Conservation (phyloP, 1,140 invertebrate species). For the Drosophila parabipectinata region DNA sequence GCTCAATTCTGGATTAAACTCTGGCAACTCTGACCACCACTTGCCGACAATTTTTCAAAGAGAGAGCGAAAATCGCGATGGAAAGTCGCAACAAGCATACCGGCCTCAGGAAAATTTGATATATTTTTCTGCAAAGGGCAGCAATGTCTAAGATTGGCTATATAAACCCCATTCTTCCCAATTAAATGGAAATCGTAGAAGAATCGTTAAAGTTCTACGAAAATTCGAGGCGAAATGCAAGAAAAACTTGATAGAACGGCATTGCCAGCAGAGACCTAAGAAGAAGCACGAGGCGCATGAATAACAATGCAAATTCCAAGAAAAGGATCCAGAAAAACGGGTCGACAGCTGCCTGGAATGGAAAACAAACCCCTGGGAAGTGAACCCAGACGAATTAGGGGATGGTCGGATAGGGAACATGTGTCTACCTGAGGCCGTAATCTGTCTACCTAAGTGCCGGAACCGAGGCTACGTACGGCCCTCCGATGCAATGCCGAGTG, state of each 20-base stretch:
- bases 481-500: background rate
- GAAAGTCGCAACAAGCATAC: background rate
- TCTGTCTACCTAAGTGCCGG: constrained; percentile 3
- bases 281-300: background rate
- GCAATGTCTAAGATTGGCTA: no score
- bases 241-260: background rate
- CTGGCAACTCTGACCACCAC: background rate
- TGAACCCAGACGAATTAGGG: constrained; percentile 9
- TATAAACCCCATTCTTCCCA: no score
- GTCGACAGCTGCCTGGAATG: background rate
- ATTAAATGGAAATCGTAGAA: no score
- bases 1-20: background rate
- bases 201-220: background rate
- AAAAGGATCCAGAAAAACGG: background rate
- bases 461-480: constrained; percentile 22
- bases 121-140: background rate
- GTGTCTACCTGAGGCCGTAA: constrained; percentile 9
- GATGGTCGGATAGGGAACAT: constrained; percentile 4
- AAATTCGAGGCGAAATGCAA: background rate
- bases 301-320: background rate
- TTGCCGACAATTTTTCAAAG: background rate
- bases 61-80: background rate
- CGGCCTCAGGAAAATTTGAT: background rate
- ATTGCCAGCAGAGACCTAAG: background rate
- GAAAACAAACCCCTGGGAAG: background rate